These are phyloP conservation scores for Nemurella pictetii DNA, from an alignment of 2,888 invertebrate genomes.

Conservation along the genomic window DNA sequence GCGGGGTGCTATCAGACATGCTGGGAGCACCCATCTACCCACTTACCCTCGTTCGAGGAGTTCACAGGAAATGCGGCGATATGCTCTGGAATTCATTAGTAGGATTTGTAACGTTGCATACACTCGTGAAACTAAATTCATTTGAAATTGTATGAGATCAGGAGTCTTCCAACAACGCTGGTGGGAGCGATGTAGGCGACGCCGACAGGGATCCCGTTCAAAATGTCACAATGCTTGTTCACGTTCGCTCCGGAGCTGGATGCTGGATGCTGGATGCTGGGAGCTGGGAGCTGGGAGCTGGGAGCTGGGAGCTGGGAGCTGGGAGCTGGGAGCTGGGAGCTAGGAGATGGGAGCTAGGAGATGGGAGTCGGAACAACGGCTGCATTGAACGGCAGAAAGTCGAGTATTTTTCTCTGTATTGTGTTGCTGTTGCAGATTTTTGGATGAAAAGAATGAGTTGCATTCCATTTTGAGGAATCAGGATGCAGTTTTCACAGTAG, in stretches of 20 bases:
- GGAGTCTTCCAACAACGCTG: conserved; percentile 5
- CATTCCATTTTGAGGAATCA: no score
- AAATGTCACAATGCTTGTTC: not conserved
- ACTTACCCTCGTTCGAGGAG: not conserved
- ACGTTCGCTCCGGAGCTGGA: not conserved
- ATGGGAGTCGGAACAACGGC: no score
- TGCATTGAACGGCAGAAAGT: no score
- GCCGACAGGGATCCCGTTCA: not conserved
- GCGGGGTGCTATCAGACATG: not conserved
- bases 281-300: no score
- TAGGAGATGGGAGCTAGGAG: no score
- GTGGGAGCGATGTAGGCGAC: not conserved
- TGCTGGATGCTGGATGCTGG: not conserved
- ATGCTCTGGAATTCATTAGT: conserved; percentile 27
- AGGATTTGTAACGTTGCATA: conserved; percentile 28
- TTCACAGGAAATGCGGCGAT: not conserved
- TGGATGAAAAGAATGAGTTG: no score
- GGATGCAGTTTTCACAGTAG: no score
- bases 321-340: no score
- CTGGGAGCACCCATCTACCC: not conserved
- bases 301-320: no score
- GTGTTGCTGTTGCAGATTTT: no score
- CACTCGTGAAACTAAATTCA: conserved; percentile 27
- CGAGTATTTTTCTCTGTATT: no score
- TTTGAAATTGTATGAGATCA: conserved; percentile 30